Evolutionary conservation across 2,888 invertebrate species (phyloP).

Genomic region (Mimas tiliae): DNA sequence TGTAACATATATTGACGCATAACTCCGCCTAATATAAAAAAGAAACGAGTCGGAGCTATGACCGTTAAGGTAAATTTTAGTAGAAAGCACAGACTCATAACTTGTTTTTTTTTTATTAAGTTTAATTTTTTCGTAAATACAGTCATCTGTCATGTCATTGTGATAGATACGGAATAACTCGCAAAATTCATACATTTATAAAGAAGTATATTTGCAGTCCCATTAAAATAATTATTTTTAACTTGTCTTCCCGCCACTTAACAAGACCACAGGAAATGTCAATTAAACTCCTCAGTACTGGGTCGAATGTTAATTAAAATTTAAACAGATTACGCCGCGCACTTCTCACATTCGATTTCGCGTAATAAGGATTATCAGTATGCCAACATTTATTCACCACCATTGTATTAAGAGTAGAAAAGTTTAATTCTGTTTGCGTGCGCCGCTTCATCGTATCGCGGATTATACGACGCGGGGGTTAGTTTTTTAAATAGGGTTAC

Average conservation of each 20-base stretch:
- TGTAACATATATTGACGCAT: too few species aligned
- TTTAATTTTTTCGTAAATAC: too few species aligned
- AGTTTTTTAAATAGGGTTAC: slow-evolving; percentile 84
- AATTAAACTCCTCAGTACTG: not conserved
- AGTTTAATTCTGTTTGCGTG: slow-evolving; percentile 82
- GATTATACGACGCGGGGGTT: slow-evolving; percentile 79
- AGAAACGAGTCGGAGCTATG: too few species aligned
- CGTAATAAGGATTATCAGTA: slow-evolving; percentile 79
- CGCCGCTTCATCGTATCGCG: slow-evolving; percentile 70
- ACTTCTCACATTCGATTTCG: slow-evolving; percentile 56
- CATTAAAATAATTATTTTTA: too few species aligned
- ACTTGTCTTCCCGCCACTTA: not conserved
- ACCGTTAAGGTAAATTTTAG: too few species aligned
- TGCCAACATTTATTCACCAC: slow-evolving; percentile 79
- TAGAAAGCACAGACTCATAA: too few species aligned
- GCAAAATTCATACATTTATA: too few species aligned
- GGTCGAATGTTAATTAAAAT: slow-evolving; percentile 20
- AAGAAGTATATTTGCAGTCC: not conserved
- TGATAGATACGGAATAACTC: too few species aligned
- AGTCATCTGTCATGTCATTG: too few species aligned
- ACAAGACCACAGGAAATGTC: not conserved
- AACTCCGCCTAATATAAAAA: too few species aligned
- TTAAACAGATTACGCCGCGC: slow-evolving; percentile 34
- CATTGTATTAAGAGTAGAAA: slow-evolving; percentile 79
- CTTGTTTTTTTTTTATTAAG: too few species aligned